These are phyloP conservation scores for Clepsis dumicolana DNA, from an alignment of 2,888 invertebrate species.

Conservation along the genomic window DNA sequence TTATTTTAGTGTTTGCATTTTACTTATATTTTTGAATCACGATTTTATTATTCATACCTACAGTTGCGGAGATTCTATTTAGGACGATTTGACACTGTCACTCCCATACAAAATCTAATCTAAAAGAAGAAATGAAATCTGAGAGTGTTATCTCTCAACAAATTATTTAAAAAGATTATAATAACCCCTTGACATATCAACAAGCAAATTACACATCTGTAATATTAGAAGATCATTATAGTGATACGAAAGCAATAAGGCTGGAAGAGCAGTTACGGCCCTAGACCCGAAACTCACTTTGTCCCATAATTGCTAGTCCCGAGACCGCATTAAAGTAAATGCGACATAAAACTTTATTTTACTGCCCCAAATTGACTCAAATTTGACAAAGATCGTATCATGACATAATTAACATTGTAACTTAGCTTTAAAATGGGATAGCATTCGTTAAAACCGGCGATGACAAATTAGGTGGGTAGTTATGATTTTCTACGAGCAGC, in stretches of 20 bases:
- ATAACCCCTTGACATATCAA: neutral
- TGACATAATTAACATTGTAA: constrained; percentile 67
- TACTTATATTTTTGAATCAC: too few species aligned
- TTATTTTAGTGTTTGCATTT: too few species aligned
- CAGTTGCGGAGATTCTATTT: too few species aligned
- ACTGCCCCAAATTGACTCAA: constrained; percentile 82
- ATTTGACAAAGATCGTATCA: constrained; percentile 81
- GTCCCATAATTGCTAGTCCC: constrained; percentile 73
- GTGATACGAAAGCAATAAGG: constrained; percentile 47
- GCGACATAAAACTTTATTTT: constrained; percentile 84
- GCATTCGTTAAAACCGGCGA: constrained; percentile 50
- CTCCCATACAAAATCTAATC: too few species aligned
- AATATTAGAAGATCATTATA: constrained; percentile 50
- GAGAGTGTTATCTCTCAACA: too few species aligned
- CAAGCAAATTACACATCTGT: neutral
- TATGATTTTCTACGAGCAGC: constrained; percentile 32
- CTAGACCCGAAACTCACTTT: constrained; percentile 55
- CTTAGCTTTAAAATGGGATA: constrained; percentile 66
- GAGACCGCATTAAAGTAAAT: constrained; percentile 81
- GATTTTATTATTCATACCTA: too few species aligned
- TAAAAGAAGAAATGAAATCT: too few species aligned
- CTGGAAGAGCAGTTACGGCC: constrained; percentile 49
- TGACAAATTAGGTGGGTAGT: constrained; percentile 35
- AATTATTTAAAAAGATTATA: neutral
- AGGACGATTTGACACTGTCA: too few species aligned